Evolutionary conservation across 2,888 invertebrate genomes (phyloP).

Genomic region (Meloe dianella): DNA sequence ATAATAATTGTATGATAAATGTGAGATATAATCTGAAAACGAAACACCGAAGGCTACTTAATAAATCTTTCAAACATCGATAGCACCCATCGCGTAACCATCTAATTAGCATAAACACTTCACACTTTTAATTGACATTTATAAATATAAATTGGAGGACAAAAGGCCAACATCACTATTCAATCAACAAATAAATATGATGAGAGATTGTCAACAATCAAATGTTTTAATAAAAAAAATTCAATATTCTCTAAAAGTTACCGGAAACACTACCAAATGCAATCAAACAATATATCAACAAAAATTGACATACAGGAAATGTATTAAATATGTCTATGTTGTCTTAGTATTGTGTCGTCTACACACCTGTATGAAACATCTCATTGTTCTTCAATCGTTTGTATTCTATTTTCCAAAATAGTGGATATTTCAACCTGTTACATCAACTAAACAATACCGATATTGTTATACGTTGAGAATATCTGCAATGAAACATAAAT

Average conservation of each 20-base stretch:
- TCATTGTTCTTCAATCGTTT: constrained; percentile 10
- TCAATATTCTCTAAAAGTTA: constrained; percentile 15
- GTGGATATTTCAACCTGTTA: background rate
- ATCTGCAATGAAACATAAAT: background rate
- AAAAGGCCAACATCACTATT: too few species aligned
- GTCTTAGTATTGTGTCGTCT: background rate
- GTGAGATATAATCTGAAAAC: background rate
- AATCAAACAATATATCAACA: constrained; percentile 19
- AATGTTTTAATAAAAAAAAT: background rate
- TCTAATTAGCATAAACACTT: constrained; percentile 6
- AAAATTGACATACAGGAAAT: constrained; percentile 15
- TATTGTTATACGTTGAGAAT: background rate
- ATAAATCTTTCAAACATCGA: constrained; percentile 5
- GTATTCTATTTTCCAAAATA: background rate
- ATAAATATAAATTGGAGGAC: background rate
- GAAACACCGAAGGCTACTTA: background rate
- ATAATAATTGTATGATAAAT: background rate
- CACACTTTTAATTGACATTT: constrained; percentile 3
- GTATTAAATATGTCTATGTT: constrained; percentile 16
- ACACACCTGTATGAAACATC: constrained; percentile 18
- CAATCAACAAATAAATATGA: too few species aligned
- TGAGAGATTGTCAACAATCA: background rate
- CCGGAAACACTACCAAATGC: constrained; percentile 17
- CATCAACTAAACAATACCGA: background rate
- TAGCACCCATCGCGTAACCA: background rate